These are phyloP conservation scores for Drosophila subsilvestris DNA, from an alignment of 2,888 invertebrate genomes.

Conservation along the genomic window DNA sequence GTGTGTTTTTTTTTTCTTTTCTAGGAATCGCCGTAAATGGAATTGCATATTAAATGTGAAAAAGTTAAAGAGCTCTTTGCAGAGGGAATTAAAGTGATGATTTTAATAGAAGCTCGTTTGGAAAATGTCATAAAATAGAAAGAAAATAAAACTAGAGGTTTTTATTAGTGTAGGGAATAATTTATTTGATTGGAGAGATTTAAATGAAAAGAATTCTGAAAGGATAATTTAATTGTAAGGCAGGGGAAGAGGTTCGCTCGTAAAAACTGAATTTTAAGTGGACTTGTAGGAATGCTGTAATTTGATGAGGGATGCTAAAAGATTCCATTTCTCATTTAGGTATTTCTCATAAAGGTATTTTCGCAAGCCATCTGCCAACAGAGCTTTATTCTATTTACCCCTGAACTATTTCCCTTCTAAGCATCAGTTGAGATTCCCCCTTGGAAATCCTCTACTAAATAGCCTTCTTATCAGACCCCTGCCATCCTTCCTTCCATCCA, in stretches of 20 bases:
- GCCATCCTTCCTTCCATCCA: conserved; percentile 2
- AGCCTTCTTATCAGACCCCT: conserved; percentile 18
- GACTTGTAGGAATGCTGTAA: too few species aligned
- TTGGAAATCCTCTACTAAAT: background rate
- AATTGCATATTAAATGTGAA: background rate
- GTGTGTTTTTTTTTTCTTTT: background rate
- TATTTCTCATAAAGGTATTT: background rate
- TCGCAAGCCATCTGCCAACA: background rate
- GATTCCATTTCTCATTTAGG: too few species aligned
- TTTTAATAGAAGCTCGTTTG: background rate
- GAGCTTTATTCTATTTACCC: background rate
- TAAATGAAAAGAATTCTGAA: background rate
- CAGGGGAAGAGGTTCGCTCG: too few species aligned
- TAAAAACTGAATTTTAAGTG: too few species aligned
- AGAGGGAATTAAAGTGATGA: background rate
- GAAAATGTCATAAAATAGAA: background rate
- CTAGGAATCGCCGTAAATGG: background rate
- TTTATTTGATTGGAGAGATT: background rate
- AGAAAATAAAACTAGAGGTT: background rate
- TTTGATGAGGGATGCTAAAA: too few species aligned
- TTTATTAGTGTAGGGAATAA: background rate
- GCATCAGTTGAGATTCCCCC: background rate
- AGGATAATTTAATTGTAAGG: too few species aligned
- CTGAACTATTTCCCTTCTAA: background rate
- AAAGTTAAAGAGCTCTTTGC: background rate